Conservation (phyloP, 1,140 invertebrate genomes). For the Drosophila asahinai region DNA sequence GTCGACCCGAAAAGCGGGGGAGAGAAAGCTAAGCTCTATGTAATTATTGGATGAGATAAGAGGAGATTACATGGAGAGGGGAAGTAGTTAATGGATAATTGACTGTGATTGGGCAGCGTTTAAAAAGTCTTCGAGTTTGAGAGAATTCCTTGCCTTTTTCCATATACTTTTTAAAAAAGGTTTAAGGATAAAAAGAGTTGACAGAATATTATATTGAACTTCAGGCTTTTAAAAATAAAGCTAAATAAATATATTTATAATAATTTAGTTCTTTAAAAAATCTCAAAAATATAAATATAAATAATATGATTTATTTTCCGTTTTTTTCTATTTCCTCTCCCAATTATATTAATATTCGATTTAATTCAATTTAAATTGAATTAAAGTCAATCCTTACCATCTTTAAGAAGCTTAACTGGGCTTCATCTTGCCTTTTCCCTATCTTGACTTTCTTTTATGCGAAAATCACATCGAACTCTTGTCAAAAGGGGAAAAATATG, state of each 20-base stretch:
- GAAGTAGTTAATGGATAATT: constrained; percentile 17
- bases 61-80: background rate
- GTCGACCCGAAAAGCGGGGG: background rate
- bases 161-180: no score
- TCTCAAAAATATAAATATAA: no score
- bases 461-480: constrained; percentile 41
- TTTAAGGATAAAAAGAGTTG: no score
- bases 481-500: background rate
- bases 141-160: no score
- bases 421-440: background rate
- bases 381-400: background rate
- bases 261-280: no score
- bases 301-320: background rate
- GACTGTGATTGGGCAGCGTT: constrained; percentile 17
- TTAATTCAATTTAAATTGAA: background rate
- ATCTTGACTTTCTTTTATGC: constrained; percentile 1
- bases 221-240: no score
- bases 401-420: background rate
- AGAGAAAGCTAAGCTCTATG: constrained; percentile 15
- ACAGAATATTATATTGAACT: no score
- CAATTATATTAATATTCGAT: no score
- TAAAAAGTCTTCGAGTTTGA: background rate
- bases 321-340: background rate
- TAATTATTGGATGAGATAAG: constrained; percentile 39
- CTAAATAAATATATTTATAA: background rate